Percentiles rank a stretch among this genome's conserved stretches.
Evolutionary conservation across 2,888 invertebrate species (phyloP).

Genomic region (Drosophila atroscutellata): DNA sequence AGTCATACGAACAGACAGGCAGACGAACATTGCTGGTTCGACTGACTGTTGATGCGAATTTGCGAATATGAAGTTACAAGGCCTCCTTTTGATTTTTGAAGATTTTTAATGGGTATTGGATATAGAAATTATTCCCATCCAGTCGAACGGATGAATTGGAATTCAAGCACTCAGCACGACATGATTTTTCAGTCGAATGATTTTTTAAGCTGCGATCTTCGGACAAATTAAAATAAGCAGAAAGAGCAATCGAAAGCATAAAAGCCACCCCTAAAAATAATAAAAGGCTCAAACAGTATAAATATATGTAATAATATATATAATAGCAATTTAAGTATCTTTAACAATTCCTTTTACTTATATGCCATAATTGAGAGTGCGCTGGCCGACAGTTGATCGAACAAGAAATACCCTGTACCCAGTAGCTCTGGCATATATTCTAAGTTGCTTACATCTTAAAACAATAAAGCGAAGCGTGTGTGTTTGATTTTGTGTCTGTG

Average conservation of each 20-base stretch:
- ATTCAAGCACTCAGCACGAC: slow-evolving; percentile 61
- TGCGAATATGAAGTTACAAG: not conserved
- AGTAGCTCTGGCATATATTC: not conserved
- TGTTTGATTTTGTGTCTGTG: not conserved
- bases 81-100: not conserved
- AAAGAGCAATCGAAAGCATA: slow-evolving; percentile 66
- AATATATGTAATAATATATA: slow-evolving; percentile 22
- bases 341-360: slow-evolving; percentile 17
- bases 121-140: slow-evolving; percentile 58
- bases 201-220: slow-evolving; percentile 52
- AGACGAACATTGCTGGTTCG: not conserved
- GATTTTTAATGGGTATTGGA: slow-evolving; percentile 1
- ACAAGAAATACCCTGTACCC: not conserved
- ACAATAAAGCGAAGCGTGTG: not conserved
- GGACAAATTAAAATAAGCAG: slow-evolving; percentile 60
- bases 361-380: not conserved
- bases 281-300: slow-evolving; percentile 31
- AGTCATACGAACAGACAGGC: not conserved
- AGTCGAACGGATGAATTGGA: slow-evolving; percentile 59
- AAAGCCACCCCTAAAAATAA: slow-evolving; percentile 53
- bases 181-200: slow-evolving; percentile 67
- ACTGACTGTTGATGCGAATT: not conserved
- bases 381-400: not conserved
- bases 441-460: not conserved
- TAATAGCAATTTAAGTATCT: slow-evolving; percentile 47